phyloP scores from a whole-genome alignment of 1,140 invertebrate genomes.

The Euschistus heros region DNA sequence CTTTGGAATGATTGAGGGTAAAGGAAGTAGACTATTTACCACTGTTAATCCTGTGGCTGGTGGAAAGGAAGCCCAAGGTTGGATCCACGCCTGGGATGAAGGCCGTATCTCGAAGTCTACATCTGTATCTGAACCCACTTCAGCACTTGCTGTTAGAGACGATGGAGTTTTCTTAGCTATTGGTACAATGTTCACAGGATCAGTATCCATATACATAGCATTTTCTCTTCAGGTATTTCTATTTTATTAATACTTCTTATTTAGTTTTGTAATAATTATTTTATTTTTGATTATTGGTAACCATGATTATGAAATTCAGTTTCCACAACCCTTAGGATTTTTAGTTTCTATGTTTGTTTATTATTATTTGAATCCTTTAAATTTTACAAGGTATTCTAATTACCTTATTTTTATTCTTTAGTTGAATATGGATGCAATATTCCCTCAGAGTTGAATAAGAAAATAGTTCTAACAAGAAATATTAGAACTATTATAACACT shows the following conservation, averaged over 20 bases:
- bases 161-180: slow-evolving; percentile 85
- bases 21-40: slow-evolving; percentile 61
- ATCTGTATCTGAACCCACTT: slow-evolving; percentile 60
- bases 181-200: slow-evolving; percentile 85
- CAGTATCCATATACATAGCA: slow-evolving; percentile 78
- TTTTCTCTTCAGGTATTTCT: slow-evolving; percentile 75
- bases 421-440: too few species aligned
- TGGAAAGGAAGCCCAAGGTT: slow-evolving; percentile 47
- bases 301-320: too few species aligned
- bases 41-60: slow-evolving; percentile 61
- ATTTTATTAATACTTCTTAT: neutral
- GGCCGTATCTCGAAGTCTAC: slow-evolving; percentile 44
- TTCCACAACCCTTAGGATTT: too few species aligned
- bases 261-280: too few species aligned
- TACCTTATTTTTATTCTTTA: too few species aligned
- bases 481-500: too few species aligned
- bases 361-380: too few species aligned
- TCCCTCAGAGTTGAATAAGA: too few species aligned
- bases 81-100: slow-evolving; percentile 54
- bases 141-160: slow-evolving; percentile 76
- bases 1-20: slow-evolving; percentile 54
- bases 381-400: too few species aligned
- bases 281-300: too few species aligned
- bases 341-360: too few species aligned
- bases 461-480: too few species aligned